These are phyloP conservation scores for Atrina japonica DNA, from an alignment of 2,888 invertebrate species.

Conservation along the genomic window DNA sequence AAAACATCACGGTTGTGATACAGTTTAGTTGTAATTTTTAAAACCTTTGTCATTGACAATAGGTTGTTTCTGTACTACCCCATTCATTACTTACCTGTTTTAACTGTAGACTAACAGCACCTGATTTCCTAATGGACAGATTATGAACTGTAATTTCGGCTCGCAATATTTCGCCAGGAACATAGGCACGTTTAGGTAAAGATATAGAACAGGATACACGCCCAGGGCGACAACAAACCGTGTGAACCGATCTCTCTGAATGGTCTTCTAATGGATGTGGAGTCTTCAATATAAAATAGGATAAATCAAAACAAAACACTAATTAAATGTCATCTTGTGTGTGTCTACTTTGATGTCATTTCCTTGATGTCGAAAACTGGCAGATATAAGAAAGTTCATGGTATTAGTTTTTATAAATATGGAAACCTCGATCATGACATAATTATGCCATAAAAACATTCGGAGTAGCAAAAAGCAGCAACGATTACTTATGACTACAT, in stretches of 20 bases:
- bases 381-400: not conserved
- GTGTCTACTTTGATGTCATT: not conserved
- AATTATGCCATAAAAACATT: no score
- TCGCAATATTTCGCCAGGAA: conserved; percentile 73
- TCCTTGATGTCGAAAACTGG: not conserved
- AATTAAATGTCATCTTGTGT: not conserved
- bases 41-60: no score
- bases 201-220: conserved; percentile 74
- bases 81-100: conserved; percentile 76
- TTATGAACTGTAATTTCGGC: conserved; percentile 75
- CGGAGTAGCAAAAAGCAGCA: no score
- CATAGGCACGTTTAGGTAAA: conserved; percentile 72
- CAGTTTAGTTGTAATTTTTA: no score
- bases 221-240: conserved; percentile 74
- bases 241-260: conserved; percentile 70
- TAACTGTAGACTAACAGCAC: conserved; percentile 68
- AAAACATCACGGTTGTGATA: no score
- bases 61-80: no score
- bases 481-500: not conserved
- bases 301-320: not conserved
- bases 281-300: no score
- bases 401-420: no score
- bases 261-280: conserved; percentile 73
- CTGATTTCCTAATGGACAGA: conserved; percentile 73
- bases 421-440: no score